Percentiles rank a stretch among this genome's conserved stretches.
These are phyloP conservation scores for Papio anubis DNA, from an alignment of 2,113 vertebrate species.

Conservation along the genomic window DNA sequence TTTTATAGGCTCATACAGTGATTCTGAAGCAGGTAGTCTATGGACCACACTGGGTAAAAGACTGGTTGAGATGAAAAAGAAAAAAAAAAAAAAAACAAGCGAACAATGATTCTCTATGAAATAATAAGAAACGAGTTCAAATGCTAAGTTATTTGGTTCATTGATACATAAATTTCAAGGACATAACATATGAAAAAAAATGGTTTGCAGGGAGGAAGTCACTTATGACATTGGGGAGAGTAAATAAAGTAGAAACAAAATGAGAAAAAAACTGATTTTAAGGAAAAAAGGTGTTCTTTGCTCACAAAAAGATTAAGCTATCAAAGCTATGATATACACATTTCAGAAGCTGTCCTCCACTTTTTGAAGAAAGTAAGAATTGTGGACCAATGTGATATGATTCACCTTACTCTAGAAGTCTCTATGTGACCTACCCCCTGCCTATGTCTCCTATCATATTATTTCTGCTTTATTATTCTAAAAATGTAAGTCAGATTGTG, in stretches of 20 bases:
- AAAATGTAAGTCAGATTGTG: neutral
- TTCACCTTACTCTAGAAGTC: neutral
- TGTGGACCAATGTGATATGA: neutral
- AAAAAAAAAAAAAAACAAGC: neutral
- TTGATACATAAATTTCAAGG: neutral
- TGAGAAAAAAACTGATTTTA: neutral
- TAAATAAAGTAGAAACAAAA: neutral
- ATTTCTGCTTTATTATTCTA: slow-evolving; percentile 32
- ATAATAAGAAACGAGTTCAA: neutral
- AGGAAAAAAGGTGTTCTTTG: neutral
- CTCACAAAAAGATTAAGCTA: neutral
- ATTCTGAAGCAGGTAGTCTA: neutral
- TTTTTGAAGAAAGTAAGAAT: neutral
- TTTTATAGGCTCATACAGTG: neutral
- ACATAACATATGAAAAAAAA: neutral
- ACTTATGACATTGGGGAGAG: neutral
- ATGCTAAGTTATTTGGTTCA: neutral
- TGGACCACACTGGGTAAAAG: neutral
- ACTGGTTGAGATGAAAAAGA: neutral
- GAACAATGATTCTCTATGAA: neutral
- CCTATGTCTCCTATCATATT: neutral
- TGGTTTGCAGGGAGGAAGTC: neutral
- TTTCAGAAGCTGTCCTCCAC: neutral
- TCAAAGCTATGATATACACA: neutral
- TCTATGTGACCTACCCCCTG: neutral